phyloP scores from a whole-genome alignment of 2,888 invertebrate species.

The Macrosoma leucophasiata region DNA sequence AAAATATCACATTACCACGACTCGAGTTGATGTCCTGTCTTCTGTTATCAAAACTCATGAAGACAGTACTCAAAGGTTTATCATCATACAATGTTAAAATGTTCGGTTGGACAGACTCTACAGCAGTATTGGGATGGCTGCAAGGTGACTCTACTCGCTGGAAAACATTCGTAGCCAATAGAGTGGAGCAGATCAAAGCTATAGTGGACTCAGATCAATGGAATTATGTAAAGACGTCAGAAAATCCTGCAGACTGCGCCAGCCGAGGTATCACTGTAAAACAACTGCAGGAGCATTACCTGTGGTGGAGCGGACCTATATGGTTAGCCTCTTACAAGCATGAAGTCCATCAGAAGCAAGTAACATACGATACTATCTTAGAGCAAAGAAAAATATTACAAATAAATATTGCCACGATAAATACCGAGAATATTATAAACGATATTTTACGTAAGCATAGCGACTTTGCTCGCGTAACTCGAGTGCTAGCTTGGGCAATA shows the following conservation, averaged over 20 bases:
- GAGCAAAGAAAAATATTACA: too few relatives aligned
- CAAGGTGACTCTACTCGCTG: conserved; percentile 16
- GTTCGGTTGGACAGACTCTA: conserved; percentile 17
- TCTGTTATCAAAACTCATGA: too few relatives aligned
- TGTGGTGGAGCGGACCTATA: conserved; percentile 1
- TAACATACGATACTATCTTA: too few relatives aligned
- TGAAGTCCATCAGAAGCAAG: too few relatives aligned
- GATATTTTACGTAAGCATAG: conserved; percentile 3
- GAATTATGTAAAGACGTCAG: conserved; percentile 13
- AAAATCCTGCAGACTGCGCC: conserved; percentile 21
- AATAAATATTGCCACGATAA: too few relatives aligned
- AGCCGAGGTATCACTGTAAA: conserved; percentile 14
- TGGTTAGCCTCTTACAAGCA: too few relatives aligned
- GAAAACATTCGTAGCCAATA: conserved; percentile 14
- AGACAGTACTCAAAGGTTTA: too few relatives aligned
- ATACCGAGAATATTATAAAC: not conserved
- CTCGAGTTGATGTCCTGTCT: too few relatives aligned
- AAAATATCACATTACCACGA: too few relatives aligned
- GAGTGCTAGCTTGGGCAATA: conserved; percentile 6
- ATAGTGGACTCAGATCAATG: conserved; percentile 7
- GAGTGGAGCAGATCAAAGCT: conserved; percentile 10
- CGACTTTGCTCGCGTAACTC: not conserved
- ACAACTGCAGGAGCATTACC: conserved; percentile 7
- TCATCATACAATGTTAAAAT: conserved; percentile 3
- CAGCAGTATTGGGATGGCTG: conserved; percentile 17